A percentile compares a stretch with the other conserved stretches of the same genome.
These are phyloP conservation scores for Thamnophis sirtalis DNA, from an alignment of 2,113 vertebrate species.

Conservation along the genomic window DNA sequence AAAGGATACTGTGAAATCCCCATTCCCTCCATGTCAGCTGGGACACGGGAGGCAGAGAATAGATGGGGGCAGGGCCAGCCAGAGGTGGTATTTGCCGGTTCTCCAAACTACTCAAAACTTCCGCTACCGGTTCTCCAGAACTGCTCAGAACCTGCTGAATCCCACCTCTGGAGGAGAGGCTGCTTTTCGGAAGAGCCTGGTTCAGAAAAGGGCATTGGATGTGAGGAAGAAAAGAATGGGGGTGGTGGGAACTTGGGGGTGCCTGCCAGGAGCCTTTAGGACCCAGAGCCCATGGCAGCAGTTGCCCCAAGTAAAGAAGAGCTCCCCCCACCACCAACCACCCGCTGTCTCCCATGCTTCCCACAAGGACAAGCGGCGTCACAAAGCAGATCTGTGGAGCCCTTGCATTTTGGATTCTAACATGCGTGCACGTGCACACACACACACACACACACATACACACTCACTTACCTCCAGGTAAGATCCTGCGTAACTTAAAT, in stretches of 20 bases:
- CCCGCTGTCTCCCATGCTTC: neutral
- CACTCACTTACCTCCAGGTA: neutral
- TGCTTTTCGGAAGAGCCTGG: neutral
- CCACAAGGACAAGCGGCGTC: neutral
- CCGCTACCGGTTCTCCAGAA: too few species aligned
- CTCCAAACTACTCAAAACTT: too few species aligned
- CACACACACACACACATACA: neutral
- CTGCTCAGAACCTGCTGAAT: too few species aligned
- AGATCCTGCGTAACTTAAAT: neutral
- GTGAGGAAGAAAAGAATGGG: neutral
- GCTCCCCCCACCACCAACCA: rapidly evolving
- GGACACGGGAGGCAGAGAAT: too few species aligned
- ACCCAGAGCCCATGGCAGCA: neutral
- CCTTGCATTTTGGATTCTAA: neutral
- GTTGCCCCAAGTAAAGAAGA: neutral
- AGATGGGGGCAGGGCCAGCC: too few species aligned
- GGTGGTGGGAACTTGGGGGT: neutral
- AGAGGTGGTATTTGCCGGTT: too few species aligned
- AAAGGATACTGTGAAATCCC: too few species aligned
- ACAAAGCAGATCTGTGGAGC: neutral
- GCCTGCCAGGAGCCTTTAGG: neutral
- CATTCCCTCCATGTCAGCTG: too few species aligned
- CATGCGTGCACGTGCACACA: rapidly evolving
- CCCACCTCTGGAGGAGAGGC: neutral
- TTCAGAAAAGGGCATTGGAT: neutral